Conservation (phyloP, 1,140 invertebrate species). For the Frieseomelitta varia region DNA sequence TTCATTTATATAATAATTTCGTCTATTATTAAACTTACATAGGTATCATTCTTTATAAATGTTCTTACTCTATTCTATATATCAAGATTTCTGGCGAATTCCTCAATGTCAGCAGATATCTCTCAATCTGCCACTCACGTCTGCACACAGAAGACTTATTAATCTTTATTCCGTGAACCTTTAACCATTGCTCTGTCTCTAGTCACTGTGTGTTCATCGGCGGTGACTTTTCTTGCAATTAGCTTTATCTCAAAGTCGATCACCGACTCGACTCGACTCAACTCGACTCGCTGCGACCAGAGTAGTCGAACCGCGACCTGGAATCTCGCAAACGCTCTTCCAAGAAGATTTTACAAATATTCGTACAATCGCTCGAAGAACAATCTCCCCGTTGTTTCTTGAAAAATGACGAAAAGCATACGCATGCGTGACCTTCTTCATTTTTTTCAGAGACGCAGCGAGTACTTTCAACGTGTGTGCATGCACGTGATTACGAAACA, state of each 20-base stretch:
- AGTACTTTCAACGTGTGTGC: neutral
- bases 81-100: neutral
- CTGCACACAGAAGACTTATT: neutral
- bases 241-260: conserved; percentile 21
- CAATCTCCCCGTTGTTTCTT: neutral
- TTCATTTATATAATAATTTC: neutral
- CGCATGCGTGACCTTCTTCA: too few species aligned
- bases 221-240: neutral
- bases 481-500: neutral
- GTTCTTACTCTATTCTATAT: too few species aligned
- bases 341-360: neutral
- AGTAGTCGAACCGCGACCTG: neutral
- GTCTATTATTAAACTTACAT: neutral
- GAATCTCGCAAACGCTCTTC: neutral
- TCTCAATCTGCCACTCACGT: neutral
- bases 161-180: conserved; percentile 16
- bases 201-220: neutral
- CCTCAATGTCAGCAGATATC: neutral
- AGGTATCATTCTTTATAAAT: neutral
- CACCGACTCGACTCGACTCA: neutral
- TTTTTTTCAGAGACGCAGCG: neutral
- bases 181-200: conserved; percentile 1
- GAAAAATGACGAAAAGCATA: neutral
- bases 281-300: too few species aligned
- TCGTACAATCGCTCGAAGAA: neutral